These are phyloP conservation scores for Ctena decussata DNA, from an alignment of 2,888 invertebrate species.

Conservation along the genomic window DNA sequence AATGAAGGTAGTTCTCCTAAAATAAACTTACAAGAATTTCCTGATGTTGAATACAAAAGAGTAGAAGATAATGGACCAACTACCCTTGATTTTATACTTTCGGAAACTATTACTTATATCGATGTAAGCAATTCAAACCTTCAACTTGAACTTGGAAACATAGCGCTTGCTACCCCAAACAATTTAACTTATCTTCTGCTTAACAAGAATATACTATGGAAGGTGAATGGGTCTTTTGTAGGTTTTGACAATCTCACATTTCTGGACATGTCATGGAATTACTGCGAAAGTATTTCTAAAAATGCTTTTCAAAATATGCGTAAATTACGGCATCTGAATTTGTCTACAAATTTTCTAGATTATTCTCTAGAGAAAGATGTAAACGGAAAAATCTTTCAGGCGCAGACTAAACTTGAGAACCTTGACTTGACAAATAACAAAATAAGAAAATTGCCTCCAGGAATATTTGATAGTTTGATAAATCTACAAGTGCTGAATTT, in stretches of 20 bases:
- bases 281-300: constrained; percentile 6
- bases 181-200: too few species aligned
- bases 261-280: constrained; percentile 41
- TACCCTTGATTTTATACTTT: too few species aligned
- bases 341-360: constrained; percentile 35
- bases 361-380: constrained; percentile 17
- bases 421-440: constrained; percentile 37
- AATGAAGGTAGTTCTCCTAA: too few species aligned
- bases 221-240: constrained; percentile 32
- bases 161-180: too few species aligned
- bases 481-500: constrained; percentile 28
- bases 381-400: constrained; percentile 36
- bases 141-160: too few species aligned
- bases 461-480: constrained; percentile 22
- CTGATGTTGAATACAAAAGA: too few species aligned
- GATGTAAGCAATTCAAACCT: neutral
- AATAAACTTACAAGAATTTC: too few species aligned
- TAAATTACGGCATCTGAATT: constrained; percentile 12
- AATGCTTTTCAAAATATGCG: constrained; percentile 14
- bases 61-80: too few species aligned
- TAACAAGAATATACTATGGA: too few species aligned
- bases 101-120: too few species aligned
- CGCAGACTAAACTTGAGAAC: constrained; percentile 3
- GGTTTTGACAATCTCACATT: constrained; percentile 21
- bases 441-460: constrained; percentile 22